Evolutionary conservation across 1,140 invertebrate genomes (phyloP).

Genomic region (Aradophagus sp.): DNA sequence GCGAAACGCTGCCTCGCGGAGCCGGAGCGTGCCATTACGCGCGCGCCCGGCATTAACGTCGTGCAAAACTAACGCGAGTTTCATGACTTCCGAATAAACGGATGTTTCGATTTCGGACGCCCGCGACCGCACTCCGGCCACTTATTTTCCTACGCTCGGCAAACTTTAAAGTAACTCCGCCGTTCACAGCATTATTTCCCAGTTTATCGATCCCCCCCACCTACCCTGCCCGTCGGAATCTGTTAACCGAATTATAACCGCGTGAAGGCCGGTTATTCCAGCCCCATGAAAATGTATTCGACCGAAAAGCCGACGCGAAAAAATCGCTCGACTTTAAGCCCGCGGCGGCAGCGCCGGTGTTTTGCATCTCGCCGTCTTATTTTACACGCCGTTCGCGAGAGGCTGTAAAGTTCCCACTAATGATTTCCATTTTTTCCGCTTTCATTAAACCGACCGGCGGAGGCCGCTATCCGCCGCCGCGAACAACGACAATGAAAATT

Average conservation of each 20-base stretch:
- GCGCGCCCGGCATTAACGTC: constrained; percentile 3
- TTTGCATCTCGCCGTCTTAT: background rate
- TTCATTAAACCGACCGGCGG: background rate
- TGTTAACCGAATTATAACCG: constrained; percentile 54
- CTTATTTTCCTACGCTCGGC: constrained; percentile 11
- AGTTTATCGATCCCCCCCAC: constrained; percentile 33
- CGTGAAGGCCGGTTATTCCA: constrained; percentile 48
- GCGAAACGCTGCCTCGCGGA: too few species aligned
- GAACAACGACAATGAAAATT: background rate
- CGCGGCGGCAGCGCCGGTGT: background rate
- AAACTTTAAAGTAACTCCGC: constrained; percentile 19
- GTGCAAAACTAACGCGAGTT: constrained; percentile 22
- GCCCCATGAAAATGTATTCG: constrained; percentile 37
- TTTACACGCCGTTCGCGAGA: constrained; percentile 2
- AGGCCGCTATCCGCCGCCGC: too few species aligned
- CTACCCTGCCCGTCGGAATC: too few species aligned
- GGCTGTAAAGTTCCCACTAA: constrained; percentile 10
- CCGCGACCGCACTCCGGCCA: background rate
- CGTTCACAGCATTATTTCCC: constrained; percentile 32
- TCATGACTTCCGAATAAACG: constrained; percentile 30
- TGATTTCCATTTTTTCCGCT: constrained; percentile 9
- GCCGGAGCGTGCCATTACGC: too few species aligned
- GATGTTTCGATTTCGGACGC: constrained; percentile 25
- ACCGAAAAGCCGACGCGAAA: constrained; percentile 39
- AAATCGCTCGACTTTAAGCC: constrained; percentile 43